Evolutionary conservation across 2,797 vertebrate genomes (phyloP).

Genomic region (Parauchenoglanis ngamensis): DNA sequence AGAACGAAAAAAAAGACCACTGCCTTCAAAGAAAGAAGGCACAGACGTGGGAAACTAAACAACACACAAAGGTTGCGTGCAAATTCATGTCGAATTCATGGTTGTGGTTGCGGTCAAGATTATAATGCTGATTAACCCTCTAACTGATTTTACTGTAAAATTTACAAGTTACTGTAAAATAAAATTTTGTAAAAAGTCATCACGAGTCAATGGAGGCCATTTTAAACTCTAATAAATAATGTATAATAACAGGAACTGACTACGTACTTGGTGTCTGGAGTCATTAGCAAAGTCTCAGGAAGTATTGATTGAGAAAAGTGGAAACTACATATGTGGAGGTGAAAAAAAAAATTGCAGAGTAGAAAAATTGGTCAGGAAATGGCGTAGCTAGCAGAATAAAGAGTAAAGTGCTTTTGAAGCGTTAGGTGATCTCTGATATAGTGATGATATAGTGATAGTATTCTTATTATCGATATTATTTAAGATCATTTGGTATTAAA

Average conservation of each 20-base stretch:
- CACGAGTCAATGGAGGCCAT: neutral
- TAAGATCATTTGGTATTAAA: constrained; percentile 7
- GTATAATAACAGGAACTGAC: neutral
- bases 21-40: constrained; percentile 11
- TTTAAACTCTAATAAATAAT: constrained; percentile 26
- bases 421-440: neutral
- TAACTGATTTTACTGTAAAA: neutral
- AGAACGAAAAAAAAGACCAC: neutral
- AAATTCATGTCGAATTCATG: neutral
- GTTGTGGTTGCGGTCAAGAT: neutral
- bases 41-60: neutral
- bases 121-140: neutral
- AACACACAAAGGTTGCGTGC: neutral
- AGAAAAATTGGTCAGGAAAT: neutral
- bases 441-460: neutral
- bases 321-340: neutral
- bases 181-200: too few relatives aligned
- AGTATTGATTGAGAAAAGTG: neutral
- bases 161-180: neutral
- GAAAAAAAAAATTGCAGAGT: neutral
- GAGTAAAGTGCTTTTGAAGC: constrained; percentile 10
- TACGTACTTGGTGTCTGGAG: neutral
- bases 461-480: neutral
- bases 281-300: constrained; percentile 11
- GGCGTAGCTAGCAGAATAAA: constrained; percentile 17